phyloP scores from a whole-genome alignment of 2,797 vertebrate species.

The Cyclura pinguis region DNA sequence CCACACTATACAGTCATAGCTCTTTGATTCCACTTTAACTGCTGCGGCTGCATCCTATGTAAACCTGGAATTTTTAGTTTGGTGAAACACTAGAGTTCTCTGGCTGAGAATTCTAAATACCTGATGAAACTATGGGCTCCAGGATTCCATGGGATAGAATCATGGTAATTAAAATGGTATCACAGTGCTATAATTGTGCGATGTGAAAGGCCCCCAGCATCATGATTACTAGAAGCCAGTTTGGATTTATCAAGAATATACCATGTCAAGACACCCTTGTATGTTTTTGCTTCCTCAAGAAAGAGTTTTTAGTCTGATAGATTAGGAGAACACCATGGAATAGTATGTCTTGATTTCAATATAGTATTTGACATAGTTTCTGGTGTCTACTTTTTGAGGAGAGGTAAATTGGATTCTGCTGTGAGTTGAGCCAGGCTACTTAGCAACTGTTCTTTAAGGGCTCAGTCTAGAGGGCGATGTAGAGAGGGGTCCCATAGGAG shows the following conservation, averaged over 20 bases:
- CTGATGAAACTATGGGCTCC: too few species aligned
- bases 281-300: background rate
- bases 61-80: too few species aligned
- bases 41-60: too few species aligned
- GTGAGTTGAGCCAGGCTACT: background rate
- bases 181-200: too few species aligned
- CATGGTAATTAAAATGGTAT: too few species aligned
- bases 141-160: too few species aligned
- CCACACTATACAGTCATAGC: too few species aligned
- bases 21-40: too few species aligned
- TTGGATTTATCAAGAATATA: background rate
- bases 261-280: background rate
- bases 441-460: background rate
- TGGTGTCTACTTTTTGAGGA: background rate
- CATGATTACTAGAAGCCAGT: background rate
- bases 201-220: background rate
- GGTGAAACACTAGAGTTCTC: too few species aligned
- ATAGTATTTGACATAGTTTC: background rate
- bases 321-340: background rate
- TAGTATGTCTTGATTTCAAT: background rate
- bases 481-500: background rate
- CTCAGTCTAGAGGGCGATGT: background rate
- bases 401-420: background rate
- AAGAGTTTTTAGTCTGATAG: background rate
- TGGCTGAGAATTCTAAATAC: too few species aligned